Conservation (phyloP, 2,113 vertebrate genomes). For the Lasiurus cinereus region DNA sequence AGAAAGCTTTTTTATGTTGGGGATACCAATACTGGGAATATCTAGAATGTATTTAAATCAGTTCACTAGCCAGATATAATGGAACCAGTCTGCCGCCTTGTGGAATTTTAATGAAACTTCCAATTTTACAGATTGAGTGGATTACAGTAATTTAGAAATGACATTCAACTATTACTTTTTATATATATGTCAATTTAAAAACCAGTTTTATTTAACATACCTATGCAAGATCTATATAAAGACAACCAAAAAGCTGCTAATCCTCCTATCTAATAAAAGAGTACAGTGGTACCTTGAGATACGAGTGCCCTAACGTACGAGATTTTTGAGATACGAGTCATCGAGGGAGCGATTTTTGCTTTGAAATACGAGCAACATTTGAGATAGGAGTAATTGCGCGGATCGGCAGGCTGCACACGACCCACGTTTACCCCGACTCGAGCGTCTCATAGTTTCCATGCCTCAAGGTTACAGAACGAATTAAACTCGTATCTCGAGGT, state of each 20-base stretch:
- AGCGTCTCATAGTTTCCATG: no score
- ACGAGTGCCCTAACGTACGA: no score
- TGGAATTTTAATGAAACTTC: conserved; percentile 58
- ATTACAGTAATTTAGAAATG: conserved; percentile 31
- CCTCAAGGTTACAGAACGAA: no score
- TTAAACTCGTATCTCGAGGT: no score
- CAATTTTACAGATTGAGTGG: conserved; percentile 37
- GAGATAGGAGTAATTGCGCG: no score
- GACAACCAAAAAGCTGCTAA: conserved; percentile 14
- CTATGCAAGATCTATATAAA: not conserved
- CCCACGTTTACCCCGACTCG: no score
- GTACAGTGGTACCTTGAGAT: no score
- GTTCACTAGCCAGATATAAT: not conserved
- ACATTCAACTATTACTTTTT: not conserved
- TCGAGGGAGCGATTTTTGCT: no score
- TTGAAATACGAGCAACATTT: no score
- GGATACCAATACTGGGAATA: not conserved
- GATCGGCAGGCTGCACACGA: no score
- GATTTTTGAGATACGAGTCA: no score
- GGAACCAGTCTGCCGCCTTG: conserved; percentile 55
- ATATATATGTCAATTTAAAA: not conserved
- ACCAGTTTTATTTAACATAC: not conserved
- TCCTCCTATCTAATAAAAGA: no score
- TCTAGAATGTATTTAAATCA: not conserved
- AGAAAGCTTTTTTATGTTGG: not conserved